Base-by-base conservation (phyloP, 1,140 invertebrate genomes). In the Diabrotica undecimpunctata region DNA sequence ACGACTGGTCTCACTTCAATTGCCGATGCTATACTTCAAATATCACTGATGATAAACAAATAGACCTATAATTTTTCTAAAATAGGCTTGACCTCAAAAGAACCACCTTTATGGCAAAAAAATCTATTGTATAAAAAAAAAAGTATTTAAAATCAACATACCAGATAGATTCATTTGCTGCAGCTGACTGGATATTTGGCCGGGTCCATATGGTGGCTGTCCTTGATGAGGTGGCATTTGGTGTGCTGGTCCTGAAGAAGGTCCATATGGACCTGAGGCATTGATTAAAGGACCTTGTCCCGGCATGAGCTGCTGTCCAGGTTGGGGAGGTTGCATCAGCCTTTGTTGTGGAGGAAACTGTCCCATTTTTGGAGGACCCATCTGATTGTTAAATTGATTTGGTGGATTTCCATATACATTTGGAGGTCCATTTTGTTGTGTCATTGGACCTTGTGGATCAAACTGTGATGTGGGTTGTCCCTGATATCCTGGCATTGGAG, bases 271-370 rank as follows among this genome's bases (percentile, higher is more conserved):
- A 12, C 41, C 38, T 12, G 7, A 13, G 7, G 13, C n/a, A 50
- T 36, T 54, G 36, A 37, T 37, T 37, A 51, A 68, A 52, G 12
- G 36, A 7, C 25, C 52, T 60, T 72, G 72, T 38, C 63, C 57
- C 12, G 71, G 72, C n/a, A 71, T 72, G 7, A 10, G 56, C 1
- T 61, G 67, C 10, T 70, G 69, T 39, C 68, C 69, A 57, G 55
- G 64, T 54, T 61, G 50, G 46, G 63, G 59, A 35, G 68, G 70
- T 57, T 57, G 55, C 6, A 6, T n/a, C 10, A 35, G 4, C 4
- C 41, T 8, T 46, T 8, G n/a, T n/a, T 46, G 41, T 46, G 2
- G n/a, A 46, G 41, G 41, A 46, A 5, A 8, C 6, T 46, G 41
- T 46, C 41, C 41, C 8, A n/a, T 3, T n/a, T 46, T 46, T 46